Evolutionary conservation across 1,140 invertebrate genomes (phyloP).

Genomic region (Trachelipus rathkii): DNA sequence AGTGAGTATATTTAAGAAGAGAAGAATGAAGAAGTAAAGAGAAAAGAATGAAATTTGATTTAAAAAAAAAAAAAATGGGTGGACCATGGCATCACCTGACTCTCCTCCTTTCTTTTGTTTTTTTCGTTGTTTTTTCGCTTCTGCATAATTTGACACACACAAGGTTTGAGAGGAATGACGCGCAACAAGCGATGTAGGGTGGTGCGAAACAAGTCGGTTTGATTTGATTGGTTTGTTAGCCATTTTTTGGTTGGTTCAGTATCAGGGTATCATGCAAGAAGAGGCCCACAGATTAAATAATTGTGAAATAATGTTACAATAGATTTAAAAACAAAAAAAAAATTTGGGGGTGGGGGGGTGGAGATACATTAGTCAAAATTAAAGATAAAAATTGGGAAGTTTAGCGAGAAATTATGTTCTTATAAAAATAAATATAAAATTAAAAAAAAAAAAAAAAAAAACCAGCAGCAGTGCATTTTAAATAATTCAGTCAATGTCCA

Average conservation of each 20-base stretch:
- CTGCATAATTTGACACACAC: constrained; percentile 53
- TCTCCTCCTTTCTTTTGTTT: constrained; percentile 61
- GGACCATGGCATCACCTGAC: constrained; percentile 40
- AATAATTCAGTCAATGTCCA: constrained; percentile 2
- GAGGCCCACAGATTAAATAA: constrained; percentile 47
- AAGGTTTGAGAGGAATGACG: neutral
- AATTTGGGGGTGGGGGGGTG: neutral
- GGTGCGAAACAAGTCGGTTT: constrained; percentile 21
- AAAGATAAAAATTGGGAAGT: too few relatives aligned
- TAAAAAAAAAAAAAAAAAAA: neutral
- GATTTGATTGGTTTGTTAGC: constrained; percentile 35
- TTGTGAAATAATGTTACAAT: too few relatives aligned
- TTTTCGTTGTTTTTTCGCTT: constrained; percentile 86
- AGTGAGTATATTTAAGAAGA: too few relatives aligned
- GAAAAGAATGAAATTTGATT: constrained; percentile 33
- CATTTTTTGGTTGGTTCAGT: constrained; percentile 39
- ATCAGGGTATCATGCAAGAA: constrained; percentile 40
- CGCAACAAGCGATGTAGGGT: constrained; percentile 40
- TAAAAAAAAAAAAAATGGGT: constrained; percentile 32
- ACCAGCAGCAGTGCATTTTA: neutral
- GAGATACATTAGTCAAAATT: too few relatives aligned
- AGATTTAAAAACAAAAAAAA: neutral
- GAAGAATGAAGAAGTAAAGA: neutral
- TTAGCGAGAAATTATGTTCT: neutral
- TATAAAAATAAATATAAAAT: neutral